These are phyloP conservation scores for Urechis unicinctus DNA, from an alignment of 2,888 invertebrate genomes.

Conservation along the genomic window DNA sequence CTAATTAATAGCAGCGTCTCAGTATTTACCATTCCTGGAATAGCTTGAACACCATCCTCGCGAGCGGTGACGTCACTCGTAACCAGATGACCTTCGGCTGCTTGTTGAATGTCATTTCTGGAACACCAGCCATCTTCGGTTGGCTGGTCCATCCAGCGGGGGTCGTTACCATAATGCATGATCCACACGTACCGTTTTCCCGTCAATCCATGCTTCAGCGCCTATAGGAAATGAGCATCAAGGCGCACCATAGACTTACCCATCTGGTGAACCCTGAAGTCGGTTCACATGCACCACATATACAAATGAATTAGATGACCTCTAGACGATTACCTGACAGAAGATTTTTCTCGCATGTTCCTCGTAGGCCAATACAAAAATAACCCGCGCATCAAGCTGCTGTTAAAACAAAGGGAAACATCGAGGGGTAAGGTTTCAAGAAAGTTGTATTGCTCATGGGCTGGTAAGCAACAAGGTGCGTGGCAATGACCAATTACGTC, in stretches of 20 bases:
- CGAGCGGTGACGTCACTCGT: slow-evolving; percentile 7
- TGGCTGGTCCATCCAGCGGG: slow-evolving; percentile 9
- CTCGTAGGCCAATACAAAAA: not conserved
- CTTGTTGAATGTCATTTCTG: slow-evolving; percentile 3
- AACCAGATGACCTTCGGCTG: slow-evolving; percentile 10
- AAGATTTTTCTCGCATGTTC: not conserved
- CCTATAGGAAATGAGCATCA: slow-evolving; percentile 12
- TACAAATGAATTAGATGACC: too few species aligned
- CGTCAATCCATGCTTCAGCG: slow-evolving; percentile 14
- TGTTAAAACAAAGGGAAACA: too few species aligned
- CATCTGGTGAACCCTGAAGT: too few species aligned
- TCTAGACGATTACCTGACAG: not conserved
- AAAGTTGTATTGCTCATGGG: too few species aligned
- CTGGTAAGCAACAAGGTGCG: too few species aligned
- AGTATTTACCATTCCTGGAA: slow-evolving; percentile 7
- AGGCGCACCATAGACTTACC: too few species aligned
- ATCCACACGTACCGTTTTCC: slow-evolving; percentile 19
- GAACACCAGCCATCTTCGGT: slow-evolving; percentile 61
- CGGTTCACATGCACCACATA: not conserved
- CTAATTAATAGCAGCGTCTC: too few species aligned
- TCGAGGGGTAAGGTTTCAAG: too few species aligned
- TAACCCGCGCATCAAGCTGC: not conserved
- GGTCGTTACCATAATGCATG: slow-evolving; percentile 7
- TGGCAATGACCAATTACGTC: too few species aligned
- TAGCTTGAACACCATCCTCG: not conserved